Evolutionary conservation across 2,797 vertebrate species (phyloP).

Genomic region (Falco cherrug): DNA sequence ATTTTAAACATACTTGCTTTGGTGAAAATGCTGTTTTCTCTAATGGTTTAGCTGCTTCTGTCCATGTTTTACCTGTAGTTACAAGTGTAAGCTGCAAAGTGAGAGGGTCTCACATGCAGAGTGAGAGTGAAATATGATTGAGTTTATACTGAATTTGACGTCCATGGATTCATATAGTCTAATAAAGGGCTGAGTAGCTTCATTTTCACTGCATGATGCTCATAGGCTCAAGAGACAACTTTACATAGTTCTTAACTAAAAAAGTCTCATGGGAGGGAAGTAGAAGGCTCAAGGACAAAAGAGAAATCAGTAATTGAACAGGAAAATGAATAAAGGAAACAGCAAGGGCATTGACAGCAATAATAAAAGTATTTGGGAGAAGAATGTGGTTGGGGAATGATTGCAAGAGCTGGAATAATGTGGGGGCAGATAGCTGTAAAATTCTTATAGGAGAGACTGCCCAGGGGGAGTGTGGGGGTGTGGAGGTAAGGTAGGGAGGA

Average conservation of each 20-base stretch:
- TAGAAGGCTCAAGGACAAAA: not conserved
- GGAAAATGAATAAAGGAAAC: not conserved
- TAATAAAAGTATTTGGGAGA: not conserved
- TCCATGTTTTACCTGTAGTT: not conserved
- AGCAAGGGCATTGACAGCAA: not conserved
- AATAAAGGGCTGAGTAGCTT: not conserved
- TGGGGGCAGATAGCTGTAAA: not conserved
- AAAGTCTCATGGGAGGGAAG: not conserved
- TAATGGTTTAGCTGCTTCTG: not conserved
- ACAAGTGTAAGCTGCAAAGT: not conserved
- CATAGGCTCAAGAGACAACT: not conserved
- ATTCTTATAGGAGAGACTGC: not conserved
- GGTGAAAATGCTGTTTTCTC: not conserved
- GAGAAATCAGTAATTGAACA: not conserved
- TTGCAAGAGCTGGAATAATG: not conserved
- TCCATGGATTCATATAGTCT: not conserved
- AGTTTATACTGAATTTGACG: not conserved
- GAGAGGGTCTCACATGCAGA: not conserved
- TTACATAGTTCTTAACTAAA: not conserved
- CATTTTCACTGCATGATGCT: not conserved
- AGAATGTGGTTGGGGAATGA: not conserved
- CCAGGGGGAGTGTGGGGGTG: not conserved
- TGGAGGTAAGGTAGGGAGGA: not conserved
- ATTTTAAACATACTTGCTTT: conserved; percentile 2
- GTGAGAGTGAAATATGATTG: not conserved